phyloP scores from a whole-genome alignment of 2,113 vertebrate genomes.

The Patagioenas fasciata region DNA sequence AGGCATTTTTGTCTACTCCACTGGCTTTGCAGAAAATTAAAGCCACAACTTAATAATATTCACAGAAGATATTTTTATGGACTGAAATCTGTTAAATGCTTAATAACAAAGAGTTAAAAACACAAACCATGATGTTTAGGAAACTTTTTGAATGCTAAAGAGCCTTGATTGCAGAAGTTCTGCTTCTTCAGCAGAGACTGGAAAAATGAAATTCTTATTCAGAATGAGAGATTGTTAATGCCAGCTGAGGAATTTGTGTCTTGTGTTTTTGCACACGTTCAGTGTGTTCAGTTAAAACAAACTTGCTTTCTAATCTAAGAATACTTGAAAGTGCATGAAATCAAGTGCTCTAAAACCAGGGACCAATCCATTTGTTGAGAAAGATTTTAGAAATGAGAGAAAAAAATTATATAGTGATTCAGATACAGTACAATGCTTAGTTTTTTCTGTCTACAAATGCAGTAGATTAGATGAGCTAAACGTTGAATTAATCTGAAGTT shows the following conservation, averaged over 20 bases:
- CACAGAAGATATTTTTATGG: constrained; percentile 9
- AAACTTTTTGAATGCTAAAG: constrained; percentile 13
- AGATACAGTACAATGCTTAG: not conserved
- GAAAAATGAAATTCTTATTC: not conserved
- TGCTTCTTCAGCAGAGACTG: not conserved
- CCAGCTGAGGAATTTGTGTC: not conserved
- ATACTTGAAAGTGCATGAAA: not conserved
- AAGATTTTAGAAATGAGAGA: not conserved
- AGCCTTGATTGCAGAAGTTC: not conserved
- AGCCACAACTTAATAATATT: constrained; percentile 51
- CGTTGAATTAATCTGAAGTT: not conserved
- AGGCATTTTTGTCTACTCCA: constrained; percentile 58
- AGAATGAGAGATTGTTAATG: not conserved
- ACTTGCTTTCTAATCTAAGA: not conserved
- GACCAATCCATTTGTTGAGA: not conserved
- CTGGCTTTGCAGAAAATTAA: constrained; percentile 59
- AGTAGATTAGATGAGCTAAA: not conserved
- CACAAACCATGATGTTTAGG: not conserved
- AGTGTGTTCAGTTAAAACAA: not conserved
- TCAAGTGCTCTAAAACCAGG: not conserved
- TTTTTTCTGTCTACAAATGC: not conserved
- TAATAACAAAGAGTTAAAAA: constrained; percentile 58
- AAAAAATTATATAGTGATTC: not conserved
- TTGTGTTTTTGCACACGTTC: not conserved
- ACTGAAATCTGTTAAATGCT: constrained; percentile 54